Conservation (phyloP, 2,888 invertebrate genomes). For the Ellobium chinense region DNA sequence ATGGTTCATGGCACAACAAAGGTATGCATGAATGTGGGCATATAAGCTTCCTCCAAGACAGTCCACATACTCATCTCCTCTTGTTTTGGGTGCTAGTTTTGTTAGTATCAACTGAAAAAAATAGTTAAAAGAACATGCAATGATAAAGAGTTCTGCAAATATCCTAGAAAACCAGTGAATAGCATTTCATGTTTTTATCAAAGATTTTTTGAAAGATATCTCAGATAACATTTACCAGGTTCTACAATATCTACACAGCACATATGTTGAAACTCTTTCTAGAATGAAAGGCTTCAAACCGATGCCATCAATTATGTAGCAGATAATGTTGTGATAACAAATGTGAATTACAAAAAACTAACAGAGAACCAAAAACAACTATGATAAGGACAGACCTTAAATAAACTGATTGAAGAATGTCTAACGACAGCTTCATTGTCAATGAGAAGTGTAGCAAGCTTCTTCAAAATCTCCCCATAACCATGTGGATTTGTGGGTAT, state of each 20-base stretch:
- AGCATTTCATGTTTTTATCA: too few relatives aligned
- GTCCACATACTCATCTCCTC: neutral
- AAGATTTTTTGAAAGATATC: too few relatives aligned
- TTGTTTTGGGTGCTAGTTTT: constrained; percentile 12
- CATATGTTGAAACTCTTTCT: too few relatives aligned
- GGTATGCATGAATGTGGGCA: constrained; percentile 87
- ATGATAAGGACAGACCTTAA: constrained; percentile 74
- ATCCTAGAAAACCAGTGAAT: too few relatives aligned
- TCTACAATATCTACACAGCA: too few relatives aligned
- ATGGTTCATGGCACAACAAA: constrained; percentile 94
- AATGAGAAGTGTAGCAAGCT: constrained; percentile 85
- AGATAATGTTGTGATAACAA: neutral
- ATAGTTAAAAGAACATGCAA: too few relatives aligned
- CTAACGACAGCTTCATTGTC: constrained; percentile 85
- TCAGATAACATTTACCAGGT: too few relatives aligned
- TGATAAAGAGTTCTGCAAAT: too few relatives aligned
- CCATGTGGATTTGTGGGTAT: constrained; percentile 39
- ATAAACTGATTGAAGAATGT: constrained; percentile 80
- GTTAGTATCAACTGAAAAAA: constrained; percentile 30
- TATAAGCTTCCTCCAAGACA: constrained; percentile 81
- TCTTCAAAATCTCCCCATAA: constrained; percentile 83
- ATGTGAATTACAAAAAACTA: neutral
- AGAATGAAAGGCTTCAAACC: neutral
- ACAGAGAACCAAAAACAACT: too few relatives aligned
- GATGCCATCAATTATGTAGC: neutral